A percentile compares a stretch with the other conserved stretches of the same genome.
Evolutionary conservation across 2,888 invertebrate genomes (phyloP).

Genomic region (Diarsia brunnea): DNA sequence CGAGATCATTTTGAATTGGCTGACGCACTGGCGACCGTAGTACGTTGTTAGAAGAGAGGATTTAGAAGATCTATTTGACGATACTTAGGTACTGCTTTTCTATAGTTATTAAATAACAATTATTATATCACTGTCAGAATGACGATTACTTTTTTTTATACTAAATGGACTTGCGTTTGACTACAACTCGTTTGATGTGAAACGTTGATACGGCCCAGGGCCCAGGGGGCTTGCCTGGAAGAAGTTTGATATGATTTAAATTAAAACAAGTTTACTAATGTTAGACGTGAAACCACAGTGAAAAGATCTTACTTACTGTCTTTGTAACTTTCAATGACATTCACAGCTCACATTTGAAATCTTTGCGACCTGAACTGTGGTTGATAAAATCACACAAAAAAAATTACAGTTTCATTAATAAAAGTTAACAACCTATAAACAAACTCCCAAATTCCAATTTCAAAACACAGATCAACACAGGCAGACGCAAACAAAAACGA

Average conservation of each 20-base stretch:
- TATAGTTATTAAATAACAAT: background rate
- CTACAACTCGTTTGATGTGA: background rate
- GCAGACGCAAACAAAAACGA: conserved; percentile 20
- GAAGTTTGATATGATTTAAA: too few relatives aligned
- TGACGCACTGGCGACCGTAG: background rate
- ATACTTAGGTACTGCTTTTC: background rate
- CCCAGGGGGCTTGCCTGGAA: background rate
- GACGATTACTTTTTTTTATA: background rate
- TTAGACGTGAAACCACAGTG: background rate
- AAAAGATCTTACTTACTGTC: background rate
- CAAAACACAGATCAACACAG: background rate
- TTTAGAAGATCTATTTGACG: background rate
- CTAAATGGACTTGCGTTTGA: background rate
- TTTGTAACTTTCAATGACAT: background rate
- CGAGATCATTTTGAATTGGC: background rate
- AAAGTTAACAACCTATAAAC: background rate
- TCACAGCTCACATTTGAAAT: background rate
- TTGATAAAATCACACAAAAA: background rate
- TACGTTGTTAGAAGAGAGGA: background rate
- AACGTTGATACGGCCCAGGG: background rate
- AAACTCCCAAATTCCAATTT: background rate
- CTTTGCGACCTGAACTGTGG: background rate
- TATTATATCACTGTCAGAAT: background rate
- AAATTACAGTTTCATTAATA: background rate
- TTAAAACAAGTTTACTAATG: background rate